A percentile compares a stretch with the other conserved stretches of the same genome.
These are phyloP conservation scores for Pedionomus torquatus DNA, from an alignment of 2,113 vertebrate genomes.

Conservation along the genomic window DNA sequence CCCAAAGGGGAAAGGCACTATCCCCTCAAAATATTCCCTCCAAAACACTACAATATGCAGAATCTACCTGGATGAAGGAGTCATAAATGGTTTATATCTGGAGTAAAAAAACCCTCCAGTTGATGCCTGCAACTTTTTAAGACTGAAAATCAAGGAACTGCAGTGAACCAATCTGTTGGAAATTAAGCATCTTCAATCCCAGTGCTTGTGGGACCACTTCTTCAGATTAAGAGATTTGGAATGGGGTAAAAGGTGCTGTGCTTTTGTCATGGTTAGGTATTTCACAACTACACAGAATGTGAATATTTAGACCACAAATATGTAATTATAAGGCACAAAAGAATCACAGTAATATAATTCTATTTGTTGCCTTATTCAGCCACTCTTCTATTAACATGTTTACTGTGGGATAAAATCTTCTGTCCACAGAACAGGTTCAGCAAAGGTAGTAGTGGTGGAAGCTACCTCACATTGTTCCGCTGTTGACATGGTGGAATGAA, in stretches of 20 bases:
- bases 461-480: not conserved
- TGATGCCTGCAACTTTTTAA: not conserved
- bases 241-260: not conserved
- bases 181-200: not conserved
- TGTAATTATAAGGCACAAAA: not conserved
- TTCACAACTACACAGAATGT: not conserved
- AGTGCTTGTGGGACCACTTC: not conserved
- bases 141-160: not conserved
- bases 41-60: not conserved
- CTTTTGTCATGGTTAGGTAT: not conserved
- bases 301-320: not conserved
- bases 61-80: not conserved
- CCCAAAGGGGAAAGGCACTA: not conserved
- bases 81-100: not conserved
- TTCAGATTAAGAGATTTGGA: not conserved
- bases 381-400: not conserved
- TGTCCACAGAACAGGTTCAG: not conserved
- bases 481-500: not conserved
- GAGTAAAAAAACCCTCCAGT: not conserved
- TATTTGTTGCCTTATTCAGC: not conserved
- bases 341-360: not conserved
- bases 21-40: not conserved
- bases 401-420: not conserved
- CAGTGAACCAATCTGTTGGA: not conserved
- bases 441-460: not conserved